Conservation (phyloP, 2,797 vertebrate species). For the Danionella dracula region DNA sequence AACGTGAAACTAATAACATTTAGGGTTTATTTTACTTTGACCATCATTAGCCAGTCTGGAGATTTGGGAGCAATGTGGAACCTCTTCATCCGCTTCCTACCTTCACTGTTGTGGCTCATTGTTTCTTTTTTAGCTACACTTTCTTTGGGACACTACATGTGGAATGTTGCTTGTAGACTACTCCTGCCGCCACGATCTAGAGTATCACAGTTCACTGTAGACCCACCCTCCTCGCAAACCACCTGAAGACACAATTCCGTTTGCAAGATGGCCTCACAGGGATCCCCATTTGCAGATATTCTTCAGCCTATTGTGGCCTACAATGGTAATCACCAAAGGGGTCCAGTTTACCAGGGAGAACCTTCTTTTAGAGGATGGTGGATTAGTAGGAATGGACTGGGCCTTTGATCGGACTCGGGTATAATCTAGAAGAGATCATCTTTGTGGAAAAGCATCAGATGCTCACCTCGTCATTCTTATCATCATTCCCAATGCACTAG, state of each 20-base stretch:
- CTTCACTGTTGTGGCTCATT: constrained; percentile 48
- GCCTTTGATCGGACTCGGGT: constrained; percentile 59
- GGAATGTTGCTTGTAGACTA: constrained; percentile 49
- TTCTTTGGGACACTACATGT: constrained; percentile 48
- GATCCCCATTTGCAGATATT: constrained; percentile 79
- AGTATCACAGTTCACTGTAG: constrained; percentile 68
- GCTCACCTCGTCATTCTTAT: constrained; percentile 68
- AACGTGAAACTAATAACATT: too few species aligned
- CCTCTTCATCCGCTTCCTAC: constrained; percentile 50
- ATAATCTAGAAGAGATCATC: constrained; percentile 44
- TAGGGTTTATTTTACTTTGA: too few species aligned
- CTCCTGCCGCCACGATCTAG: constrained; percentile 46
- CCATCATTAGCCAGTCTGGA: too few species aligned
- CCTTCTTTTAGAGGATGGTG: constrained; percentile 72
- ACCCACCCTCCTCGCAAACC: constrained; percentile 73
- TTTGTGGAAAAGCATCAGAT: constrained; percentile 44
- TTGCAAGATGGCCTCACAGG: constrained; percentile 56
- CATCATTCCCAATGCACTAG: constrained; percentile 76
- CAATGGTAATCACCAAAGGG: background rate
- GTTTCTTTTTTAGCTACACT: constrained; percentile 33
- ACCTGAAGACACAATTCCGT: constrained; percentile 63
- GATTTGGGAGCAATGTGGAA: constrained; percentile 28
- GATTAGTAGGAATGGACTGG: constrained; percentile 84
- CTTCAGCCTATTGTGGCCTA: constrained; percentile 62
- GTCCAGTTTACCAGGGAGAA: constrained; percentile 70